phyloP scores from a whole-genome alignment of 2,797 vertebrate genomes.

The Typhlichthys subterraneus region DNA sequence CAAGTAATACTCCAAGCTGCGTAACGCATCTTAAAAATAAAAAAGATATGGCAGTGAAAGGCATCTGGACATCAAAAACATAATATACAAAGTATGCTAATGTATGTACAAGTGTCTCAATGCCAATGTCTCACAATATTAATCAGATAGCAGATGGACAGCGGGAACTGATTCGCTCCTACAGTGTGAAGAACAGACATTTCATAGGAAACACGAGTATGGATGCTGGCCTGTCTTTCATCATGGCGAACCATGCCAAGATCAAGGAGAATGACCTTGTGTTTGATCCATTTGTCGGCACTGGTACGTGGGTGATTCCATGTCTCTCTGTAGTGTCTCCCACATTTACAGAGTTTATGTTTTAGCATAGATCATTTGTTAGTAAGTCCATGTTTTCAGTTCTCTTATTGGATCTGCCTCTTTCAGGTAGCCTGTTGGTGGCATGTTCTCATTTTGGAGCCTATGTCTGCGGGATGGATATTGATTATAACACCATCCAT shows the following conservation, averaged over 20 bases:
- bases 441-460: conserved; percentile 95
- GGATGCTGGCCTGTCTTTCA: conserved; percentile 94
- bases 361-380: background rate
- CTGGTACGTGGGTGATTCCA: conserved; percentile 78
- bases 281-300: conserved; percentile 98
- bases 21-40: too few relatives aligned
- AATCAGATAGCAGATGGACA: conserved; percentile 93
- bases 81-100: background rate
- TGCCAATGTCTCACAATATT: background rate
- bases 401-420: conserved; percentile 19
- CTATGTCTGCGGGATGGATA: conserved; percentile 94
- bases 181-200: conserved; percentile 97
- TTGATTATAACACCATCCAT: conserved; percentile 96
- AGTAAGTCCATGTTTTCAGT: background rate
- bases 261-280: conserved; percentile 91
- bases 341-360: too few relatives aligned
- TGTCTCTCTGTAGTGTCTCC: background rate
- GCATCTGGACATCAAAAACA: too few relatives aligned
- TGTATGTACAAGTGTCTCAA: background rate
- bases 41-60: too few relatives aligned
- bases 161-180: conserved; percentile 93
- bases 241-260: conserved; percentile 95
- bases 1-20: too few relatives aligned
- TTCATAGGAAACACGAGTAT: conserved; percentile 98
- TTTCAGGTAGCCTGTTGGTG: conserved; percentile 90